Conservation (phyloP, 2,797 vertebrate species). For the Sebastes vulpes region DNA sequence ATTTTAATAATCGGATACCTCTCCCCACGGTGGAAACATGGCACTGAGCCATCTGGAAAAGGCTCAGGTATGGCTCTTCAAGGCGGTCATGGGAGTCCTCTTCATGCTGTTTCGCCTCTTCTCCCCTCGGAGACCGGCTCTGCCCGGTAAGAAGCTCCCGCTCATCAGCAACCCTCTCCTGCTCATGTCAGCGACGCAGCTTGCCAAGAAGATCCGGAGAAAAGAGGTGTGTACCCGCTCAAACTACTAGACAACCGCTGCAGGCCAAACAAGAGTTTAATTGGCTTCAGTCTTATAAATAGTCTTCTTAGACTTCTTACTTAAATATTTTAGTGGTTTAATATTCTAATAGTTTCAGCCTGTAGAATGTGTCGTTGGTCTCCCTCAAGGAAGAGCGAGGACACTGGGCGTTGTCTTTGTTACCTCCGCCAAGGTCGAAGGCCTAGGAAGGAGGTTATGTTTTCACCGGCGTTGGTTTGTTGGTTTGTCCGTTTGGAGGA, state of each 20-base stretch:
- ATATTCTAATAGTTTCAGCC: neutral
- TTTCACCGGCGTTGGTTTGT: too few species aligned
- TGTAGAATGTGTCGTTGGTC: too few species aligned
- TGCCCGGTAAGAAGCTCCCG: constrained; percentile 55
- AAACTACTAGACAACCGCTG: fast-evolving
- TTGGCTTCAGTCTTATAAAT: too few species aligned
- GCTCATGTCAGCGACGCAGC: constrained; percentile 71
- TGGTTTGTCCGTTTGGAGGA: too few species aligned
- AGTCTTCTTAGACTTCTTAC: too few species aligned
- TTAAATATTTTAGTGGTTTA: neutral
- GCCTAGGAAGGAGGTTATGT: too few species aligned
- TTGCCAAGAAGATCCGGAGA: constrained; percentile 82
- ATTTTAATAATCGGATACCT: neutral
- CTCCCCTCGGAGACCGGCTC: constrained; percentile 6
- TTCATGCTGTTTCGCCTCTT: constrained; percentile 57
- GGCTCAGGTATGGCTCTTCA: constrained; percentile 53
- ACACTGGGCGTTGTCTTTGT: too few species aligned
- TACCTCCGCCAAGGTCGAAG: too few species aligned
- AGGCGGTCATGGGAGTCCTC: constrained; percentile 20
- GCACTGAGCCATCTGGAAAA: constrained; percentile 41
- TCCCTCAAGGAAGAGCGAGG: too few species aligned
- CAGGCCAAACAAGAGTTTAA: neutral
- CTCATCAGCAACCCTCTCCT: constrained; percentile 75
- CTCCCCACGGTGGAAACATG: constrained; percentile 52
- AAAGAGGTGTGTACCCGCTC: constrained; percentile 75